These are phyloP conservation scores for Pseudorhiza aurosa DNA, from an alignment of 30 jellyfish, hydroid and myxozoan species.

Conservation along the genomic window DNA sequence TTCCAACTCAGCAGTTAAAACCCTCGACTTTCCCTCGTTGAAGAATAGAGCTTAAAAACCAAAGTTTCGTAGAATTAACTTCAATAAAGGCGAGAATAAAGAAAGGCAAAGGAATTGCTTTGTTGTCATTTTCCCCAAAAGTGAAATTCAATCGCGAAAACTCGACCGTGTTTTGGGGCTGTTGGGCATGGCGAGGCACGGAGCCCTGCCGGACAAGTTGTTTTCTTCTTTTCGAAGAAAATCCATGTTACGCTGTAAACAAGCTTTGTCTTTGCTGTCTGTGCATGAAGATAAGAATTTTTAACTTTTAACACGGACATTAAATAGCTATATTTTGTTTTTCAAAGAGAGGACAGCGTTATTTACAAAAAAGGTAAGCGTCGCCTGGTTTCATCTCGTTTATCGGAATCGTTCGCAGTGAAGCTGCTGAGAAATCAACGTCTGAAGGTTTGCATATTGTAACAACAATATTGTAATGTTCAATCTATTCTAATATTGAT, in stretches of 20 bases:
- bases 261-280: slow-evolving; percentile 47
- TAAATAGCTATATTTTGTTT: slow-evolving; percentile 27
- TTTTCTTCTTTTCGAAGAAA: slow-evolving; percentile 51
- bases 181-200: not conserved
- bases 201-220: slow-evolving; percentile 38
- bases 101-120: no score
- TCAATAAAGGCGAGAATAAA: no score
- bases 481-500: no score
- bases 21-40: no score
- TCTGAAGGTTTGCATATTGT: no score
- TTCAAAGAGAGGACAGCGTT: not conserved
- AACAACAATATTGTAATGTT: no score
- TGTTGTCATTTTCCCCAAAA: no score
- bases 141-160: no score
- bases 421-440: no score
- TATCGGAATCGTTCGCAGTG: slow-evolving; percentile 1
- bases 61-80: no score
- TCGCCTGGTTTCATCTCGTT: slow-evolving; percentile 10
- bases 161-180: not conserved
- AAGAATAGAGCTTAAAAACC: no score
- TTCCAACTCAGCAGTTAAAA: no score
- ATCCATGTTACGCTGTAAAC: slow-evolving; percentile 63
- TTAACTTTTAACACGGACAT: slow-evolving; percentile 20
- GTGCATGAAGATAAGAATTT: slow-evolving; percentile 31
- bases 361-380: not conserved